A percentile compares a stretch with the other conserved stretches of the same genome.
Conservation (phyloP, 2,797 vertebrate genomes). For the Pagetopsis macropterus region DNA sequence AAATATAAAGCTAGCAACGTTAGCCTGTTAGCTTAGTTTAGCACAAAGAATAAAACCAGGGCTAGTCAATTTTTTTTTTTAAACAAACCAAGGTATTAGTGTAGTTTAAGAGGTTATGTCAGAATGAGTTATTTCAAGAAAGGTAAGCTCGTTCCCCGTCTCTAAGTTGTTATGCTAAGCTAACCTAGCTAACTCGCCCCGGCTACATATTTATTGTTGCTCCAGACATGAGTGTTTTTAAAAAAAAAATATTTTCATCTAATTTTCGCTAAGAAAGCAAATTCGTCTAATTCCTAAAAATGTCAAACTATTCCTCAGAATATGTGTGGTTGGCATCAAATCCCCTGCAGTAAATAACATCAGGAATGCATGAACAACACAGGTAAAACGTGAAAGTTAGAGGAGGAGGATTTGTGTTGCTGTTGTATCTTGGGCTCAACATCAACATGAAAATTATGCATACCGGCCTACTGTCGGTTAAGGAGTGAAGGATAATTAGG, state of each 20-base stretch:
- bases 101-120: neutral
- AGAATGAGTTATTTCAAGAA: neutral
- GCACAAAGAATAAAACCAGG: neutral
- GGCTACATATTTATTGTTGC: neutral
- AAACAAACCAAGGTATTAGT: neutral
- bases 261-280: neutral
- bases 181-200: neutral
- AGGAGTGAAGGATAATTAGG: conserved; percentile 24
- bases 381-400: neutral
- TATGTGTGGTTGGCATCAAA: conserved; percentile 10
- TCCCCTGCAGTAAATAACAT: conserved; percentile 9
- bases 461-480: neutral
- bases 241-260: conserved; percentile 11
- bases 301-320: neutral
- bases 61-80: neutral
- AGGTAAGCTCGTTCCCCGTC: neutral
- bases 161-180: neutral
- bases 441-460: conserved; percentile 19
- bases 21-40: neutral
- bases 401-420: conserved; percentile 4
- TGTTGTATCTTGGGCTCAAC: conserved; percentile 34
- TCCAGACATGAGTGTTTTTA: neutral
- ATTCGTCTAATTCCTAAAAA: neutral
- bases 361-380: conserved; percentile 37
- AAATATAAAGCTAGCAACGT: neutral